Evolutionary conservation across 2,113 vertebrate species (phyloP).

Genomic region (Synodontis membranacea): DNA sequence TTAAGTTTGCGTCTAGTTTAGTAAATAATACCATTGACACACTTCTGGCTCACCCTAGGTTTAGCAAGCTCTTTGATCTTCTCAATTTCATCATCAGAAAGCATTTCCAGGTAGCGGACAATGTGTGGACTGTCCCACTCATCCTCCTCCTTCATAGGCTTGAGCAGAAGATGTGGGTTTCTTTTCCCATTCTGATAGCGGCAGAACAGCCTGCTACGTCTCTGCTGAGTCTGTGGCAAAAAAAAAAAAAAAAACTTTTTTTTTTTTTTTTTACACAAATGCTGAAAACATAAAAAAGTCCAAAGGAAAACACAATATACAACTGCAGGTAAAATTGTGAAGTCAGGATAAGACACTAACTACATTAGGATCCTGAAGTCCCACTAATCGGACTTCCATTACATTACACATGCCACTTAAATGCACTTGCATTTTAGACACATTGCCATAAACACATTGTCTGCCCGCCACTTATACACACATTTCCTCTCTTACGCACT

Average conservation of each 20-base stretch:
- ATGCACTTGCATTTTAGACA: not conserved
- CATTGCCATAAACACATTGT: no score
- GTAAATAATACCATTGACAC: not conserved
- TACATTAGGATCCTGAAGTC: not conserved
- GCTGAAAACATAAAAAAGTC: not conserved
- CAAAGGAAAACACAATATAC: not conserved
- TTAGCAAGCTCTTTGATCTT: slow-evolving; percentile 93
- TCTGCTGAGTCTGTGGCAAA: slow-evolving; percentile 74
- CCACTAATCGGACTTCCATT: not conserved
- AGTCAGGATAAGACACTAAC: not conserved
- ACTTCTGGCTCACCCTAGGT: slow-evolving; percentile 78
- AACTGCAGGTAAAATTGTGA: not conserved
- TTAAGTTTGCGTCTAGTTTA: not conserved
- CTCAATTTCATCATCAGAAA: slow-evolving; percentile 86
- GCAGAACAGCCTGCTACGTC: slow-evolving; percentile 87
- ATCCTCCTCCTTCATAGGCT: slow-evolving; percentile 90
- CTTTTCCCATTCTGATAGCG: slow-evolving; percentile 83
- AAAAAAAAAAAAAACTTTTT: no score
- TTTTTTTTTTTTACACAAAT: not conserved
- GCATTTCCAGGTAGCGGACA: slow-evolving; percentile 84
- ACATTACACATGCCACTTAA: not conserved
- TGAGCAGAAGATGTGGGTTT: slow-evolving; percentile 86
- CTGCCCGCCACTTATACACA: not conserved
- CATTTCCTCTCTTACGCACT: not conserved
- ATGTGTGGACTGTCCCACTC: slow-evolving; percentile 97